Conservation (phyloP, 2,797 vertebrate species). For the Crenichthys baileyi region DNA sequence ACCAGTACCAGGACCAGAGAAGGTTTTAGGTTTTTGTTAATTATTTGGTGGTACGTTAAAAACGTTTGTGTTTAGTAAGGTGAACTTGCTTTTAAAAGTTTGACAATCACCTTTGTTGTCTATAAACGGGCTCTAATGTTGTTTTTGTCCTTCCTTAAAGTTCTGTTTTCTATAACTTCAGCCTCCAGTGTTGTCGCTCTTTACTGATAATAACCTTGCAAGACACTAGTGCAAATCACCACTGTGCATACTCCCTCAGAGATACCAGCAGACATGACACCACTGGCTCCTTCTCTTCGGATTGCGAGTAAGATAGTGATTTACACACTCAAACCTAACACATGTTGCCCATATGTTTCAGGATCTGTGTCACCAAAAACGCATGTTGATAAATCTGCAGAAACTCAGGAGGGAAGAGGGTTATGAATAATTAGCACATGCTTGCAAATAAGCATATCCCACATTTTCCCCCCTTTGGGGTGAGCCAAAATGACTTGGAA, state of each 20-base stretch:
- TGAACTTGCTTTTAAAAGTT: too few species aligned
- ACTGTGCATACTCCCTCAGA: neutral
- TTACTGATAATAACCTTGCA: neutral
- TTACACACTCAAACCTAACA: conserved; percentile 4
- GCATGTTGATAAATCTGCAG: neutral
- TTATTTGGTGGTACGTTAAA: too few species aligned
- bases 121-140: too few species aligned
- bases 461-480: neutral
- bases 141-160: too few species aligned
- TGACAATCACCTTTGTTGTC: too few species aligned
- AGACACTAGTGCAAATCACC: neutral
- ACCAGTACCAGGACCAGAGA: too few species aligned
- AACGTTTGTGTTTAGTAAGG: too few species aligned
- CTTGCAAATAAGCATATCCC: conserved; percentile 1
- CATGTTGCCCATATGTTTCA: conserved; percentile 6
- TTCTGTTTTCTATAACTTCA: too few species aligned
- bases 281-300: neutral
- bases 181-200: neutral
- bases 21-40: too few species aligned
- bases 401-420: neutral
- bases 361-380: conserved; percentile 1
- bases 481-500: neutral
- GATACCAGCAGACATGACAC: neutral
- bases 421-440: neutral
- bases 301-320: neutral